Percentiles rank a stretch among this genome's conserved stretches.
These are phyloP conservation scores for Sebastes goodei DNA, from an alignment of 2,797 vertebrate genomes.

Conservation along the genomic window DNA sequence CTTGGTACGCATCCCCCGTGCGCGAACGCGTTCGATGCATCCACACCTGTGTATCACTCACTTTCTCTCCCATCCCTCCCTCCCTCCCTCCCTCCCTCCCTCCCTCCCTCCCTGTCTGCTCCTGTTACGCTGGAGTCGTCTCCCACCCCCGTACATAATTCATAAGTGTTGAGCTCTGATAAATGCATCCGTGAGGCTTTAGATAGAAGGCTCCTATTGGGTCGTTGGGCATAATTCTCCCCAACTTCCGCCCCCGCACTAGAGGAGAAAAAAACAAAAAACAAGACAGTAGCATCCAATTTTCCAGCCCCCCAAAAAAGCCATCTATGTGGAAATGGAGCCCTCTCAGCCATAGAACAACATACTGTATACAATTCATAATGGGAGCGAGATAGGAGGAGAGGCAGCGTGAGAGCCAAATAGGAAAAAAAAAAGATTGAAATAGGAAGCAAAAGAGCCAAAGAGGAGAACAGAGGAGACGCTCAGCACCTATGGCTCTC, in stretches of 20 bases:
- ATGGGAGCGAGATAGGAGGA: conserved; percentile 34
- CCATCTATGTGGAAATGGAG: conserved; percentile 76
- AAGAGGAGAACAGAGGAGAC: conserved; percentile 16
- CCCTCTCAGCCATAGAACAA: conserved; percentile 59
- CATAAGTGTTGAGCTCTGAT: conserved; percentile 70
- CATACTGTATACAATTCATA: conserved; percentile 59
- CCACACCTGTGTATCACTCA: conserved; percentile 45
- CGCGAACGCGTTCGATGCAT: background rate
- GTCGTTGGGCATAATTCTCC: conserved; percentile 56
- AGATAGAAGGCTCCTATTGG: conserved; percentile 58
- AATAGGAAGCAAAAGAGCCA: conserved; percentile 27
- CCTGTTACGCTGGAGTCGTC: conserved; percentile 46
- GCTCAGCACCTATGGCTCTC: conserved; percentile 30
- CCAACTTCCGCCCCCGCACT: conserved; percentile 35
- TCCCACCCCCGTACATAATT: conserved; percentile 70
- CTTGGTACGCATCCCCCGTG: background rate
- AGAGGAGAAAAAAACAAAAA: background rate
- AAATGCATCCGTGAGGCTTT: conserved; percentile 67
- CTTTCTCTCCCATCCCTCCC: background rate
- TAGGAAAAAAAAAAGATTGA: background rate
- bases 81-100: background rate
- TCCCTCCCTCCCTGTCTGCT: background rate
- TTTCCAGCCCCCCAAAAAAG: conserved; percentile 59
- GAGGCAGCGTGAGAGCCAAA: conserved; percentile 23
- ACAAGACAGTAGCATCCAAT: conserved; percentile 66